Percentiles rank a stretch among this genome's conserved stretches.
Evolutionary conservation across 1,140 invertebrate species (phyloP).

Genomic region (Pseudomyrmex concolor): DNA sequence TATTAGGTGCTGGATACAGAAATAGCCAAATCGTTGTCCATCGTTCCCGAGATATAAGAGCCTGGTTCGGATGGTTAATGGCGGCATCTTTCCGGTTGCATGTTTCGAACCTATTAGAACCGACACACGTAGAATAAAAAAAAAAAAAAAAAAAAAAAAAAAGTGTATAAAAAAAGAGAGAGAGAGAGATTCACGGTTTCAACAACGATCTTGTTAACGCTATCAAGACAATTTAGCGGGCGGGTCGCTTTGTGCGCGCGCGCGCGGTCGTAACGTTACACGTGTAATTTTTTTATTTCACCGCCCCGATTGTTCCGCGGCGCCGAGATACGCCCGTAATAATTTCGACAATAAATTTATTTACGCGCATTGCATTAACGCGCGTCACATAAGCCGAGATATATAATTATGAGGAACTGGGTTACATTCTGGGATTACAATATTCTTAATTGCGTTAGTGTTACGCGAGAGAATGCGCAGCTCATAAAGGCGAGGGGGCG

Average conservation of each 20-base stretch:
- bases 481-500: conserved; percentile 5
- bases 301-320: neutral
- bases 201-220: conserved; percentile 36
- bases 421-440: conserved; percentile 30
- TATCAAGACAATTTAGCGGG: conserved; percentile 6
- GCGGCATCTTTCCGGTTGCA: conserved; percentile 61
- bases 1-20: conserved; percentile 37
- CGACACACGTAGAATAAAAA: conserved; percentile 8
- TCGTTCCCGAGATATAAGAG: conserved; percentile 42
- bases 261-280: neutral
- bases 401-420: conserved; percentile 35
- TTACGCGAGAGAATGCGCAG: conserved; percentile 32
- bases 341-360: conserved; percentile 7
- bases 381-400: conserved; percentile 20
- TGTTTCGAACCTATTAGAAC: conserved; percentile 55
- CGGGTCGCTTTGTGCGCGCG: neutral
- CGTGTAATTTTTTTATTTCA: neutral
- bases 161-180: neutral
- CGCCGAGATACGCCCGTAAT: neutral
- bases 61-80: conserved; percentile 44
- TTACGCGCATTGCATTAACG: conserved; percentile 29
- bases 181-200: neutral
- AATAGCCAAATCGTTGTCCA: conserved; percentile 42
- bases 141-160: neutral
- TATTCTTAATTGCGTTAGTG: conserved; percentile 49